Evolutionary conservation across 2,113 vertebrate genomes (phyloP), one percentile per base, ranked within the genome.

Genomic region (Petroica traversi): DNA sequence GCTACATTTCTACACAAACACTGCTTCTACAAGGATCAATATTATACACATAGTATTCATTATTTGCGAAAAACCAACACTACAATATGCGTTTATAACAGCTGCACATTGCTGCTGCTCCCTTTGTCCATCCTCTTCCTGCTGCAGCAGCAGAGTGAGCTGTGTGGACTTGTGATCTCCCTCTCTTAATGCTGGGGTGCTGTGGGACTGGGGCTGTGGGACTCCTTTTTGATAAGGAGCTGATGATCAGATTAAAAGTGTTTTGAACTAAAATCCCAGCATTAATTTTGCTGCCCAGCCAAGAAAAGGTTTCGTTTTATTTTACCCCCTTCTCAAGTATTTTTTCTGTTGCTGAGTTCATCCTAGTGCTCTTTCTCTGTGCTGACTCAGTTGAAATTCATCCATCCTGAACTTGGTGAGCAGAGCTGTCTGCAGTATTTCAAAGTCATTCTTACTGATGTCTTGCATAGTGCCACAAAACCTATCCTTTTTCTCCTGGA

Each of bases 131-230:
- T 0, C 6, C 14, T 16, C 14, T 49, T 14, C 3, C 0, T 16
- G 69, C 36, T 5, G 7, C 43, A 58, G 63, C 31, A 66, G 46
- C 46, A 19, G 25, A 11, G 17, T 0, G 4, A 85, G 28, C 69
- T 81, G 14, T 7, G 16, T 8, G 6, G 0, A 36, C 40, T 83
- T 5, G 1, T 31, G 8, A 18, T n/a, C 6, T 68, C 16, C 4
- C 20, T 36, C 0, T 0, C 22, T 31, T 14, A 13, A 3, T 0
- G 0, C 22, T 3, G 3, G 36, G 66, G 18, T 9, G 2, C 3
- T 13, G 29, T 34, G 52, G 29, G 33, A 38, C 31, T 48, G n/a
- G 36, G 29, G 28, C 33, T 55, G 51, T 1, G 3, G 43, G 46
- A 43, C 34, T 61, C 23, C 25, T 46, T 69, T 66, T 29, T 77